Conservation (phyloP, 2,113 vertebrate genomes). For the Raja brachyura region DNA sequence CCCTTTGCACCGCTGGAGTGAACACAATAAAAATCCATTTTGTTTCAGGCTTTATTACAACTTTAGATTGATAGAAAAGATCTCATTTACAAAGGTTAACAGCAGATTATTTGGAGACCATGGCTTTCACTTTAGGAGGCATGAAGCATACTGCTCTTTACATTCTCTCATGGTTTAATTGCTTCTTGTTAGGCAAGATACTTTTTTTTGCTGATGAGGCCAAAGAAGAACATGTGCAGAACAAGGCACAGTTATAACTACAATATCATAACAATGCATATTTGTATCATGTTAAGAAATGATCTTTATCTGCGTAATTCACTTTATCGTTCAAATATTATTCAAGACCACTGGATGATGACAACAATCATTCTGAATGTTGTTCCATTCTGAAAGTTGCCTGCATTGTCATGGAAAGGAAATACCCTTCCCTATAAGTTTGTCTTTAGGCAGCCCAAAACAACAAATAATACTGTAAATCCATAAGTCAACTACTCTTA, state of each 20-base stretch:
- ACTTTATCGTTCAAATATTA: background rate
- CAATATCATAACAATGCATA: background rate
- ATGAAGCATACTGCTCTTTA: background rate
- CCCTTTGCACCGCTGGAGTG: background rate
- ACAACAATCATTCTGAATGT: background rate
- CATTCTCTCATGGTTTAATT: background rate
- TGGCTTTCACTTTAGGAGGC: slow-evolving; percentile 13
- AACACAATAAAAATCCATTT: background rate
- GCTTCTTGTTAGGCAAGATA: background rate
- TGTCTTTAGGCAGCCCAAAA: background rate
- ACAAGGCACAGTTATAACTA: background rate
- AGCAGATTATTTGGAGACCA: background rate
- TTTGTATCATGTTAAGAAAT: background rate
- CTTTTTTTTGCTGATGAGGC: background rate
- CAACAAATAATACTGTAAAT: background rate
- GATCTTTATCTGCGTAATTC: background rate
- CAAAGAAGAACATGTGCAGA: background rate
- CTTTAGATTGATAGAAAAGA: background rate
- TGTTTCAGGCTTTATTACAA: background rate
- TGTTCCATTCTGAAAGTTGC: background rate
- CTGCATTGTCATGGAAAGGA: background rate
- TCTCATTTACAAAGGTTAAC: background rate
- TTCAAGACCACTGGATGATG: background rate
- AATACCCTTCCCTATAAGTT: background rate
- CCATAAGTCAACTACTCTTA: background rate